These are phyloP conservation scores for Schrankia costaestrigalis DNA, from an alignment of 2,888 invertebrate species.

Conservation along the genomic window DNA sequence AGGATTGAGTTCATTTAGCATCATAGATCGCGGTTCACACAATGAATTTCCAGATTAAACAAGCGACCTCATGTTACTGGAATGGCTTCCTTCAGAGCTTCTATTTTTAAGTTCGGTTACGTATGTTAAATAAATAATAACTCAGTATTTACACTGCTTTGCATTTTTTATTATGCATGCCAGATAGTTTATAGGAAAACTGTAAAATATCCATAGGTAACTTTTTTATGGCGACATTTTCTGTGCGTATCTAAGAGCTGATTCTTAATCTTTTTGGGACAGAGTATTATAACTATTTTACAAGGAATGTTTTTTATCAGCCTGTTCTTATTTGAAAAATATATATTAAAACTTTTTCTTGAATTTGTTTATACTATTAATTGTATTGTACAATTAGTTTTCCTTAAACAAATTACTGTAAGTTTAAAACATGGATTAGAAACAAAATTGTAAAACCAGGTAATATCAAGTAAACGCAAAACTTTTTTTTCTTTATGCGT, in stretches of 20 bases:
- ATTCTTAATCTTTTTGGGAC: no score
- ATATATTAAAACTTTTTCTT: constrained; percentile 6
- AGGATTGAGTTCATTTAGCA: constrained; percentile 63
- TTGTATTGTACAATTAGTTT: background rate
- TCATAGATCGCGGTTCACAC: constrained; percentile 67
- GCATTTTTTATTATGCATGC: constrained; percentile 79
- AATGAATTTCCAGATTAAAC: constrained; percentile 57
- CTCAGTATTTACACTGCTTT: constrained; percentile 71
- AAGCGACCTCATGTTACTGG: constrained; percentile 64
- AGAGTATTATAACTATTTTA: no score
- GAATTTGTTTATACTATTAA: constrained; percentile 6
- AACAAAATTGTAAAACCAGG: no score
- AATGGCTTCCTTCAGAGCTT: constrained; percentile 78
- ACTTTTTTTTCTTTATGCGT: no score
- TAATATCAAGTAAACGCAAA: no score
- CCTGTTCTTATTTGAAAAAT: constrained; percentile 12
- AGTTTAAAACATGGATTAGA: no score
- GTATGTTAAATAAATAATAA: constrained; percentile 49
- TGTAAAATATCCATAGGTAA: constrained; percentile 51
- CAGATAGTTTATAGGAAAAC: constrained; percentile 69
- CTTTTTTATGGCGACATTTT: constrained; percentile 21
- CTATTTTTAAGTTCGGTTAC: constrained; percentile 63
- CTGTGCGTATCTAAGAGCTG: no score
- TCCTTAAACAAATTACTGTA: no score
- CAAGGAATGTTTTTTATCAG: constrained; percentile 13